Evolutionary conservation across 2,113 vertebrate species (phyloP).

Genomic region (Sinosuthora webbiana): DNA sequence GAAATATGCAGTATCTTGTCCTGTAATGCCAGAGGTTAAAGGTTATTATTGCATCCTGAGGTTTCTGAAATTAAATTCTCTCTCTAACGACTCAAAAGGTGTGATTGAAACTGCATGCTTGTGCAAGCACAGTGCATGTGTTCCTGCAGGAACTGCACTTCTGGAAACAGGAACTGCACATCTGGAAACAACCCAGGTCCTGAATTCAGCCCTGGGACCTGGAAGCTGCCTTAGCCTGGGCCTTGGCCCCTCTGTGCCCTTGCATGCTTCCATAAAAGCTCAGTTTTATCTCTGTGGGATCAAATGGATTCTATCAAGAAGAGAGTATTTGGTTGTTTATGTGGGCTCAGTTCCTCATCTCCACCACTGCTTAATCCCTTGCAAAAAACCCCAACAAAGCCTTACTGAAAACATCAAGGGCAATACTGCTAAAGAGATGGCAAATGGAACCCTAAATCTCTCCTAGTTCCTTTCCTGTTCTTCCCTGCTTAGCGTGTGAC

Average conservation of each 20-base stretch:
- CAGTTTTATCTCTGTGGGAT: background rate
- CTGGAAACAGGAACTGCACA: background rate
- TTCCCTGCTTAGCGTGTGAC: background rate
- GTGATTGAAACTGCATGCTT: background rate
- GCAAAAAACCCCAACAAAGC: background rate
- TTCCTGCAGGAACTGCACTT: background rate
- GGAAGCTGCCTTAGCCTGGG: background rate
- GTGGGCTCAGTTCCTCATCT: background rate
- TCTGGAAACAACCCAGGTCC: background rate
- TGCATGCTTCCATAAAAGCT: background rate
- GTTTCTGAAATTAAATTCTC: constrained; percentile 24
- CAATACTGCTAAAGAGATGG: background rate
- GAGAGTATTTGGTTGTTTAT: background rate
- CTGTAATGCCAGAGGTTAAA: constrained; percentile 34
- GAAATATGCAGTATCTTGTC: constrained; percentile 20
- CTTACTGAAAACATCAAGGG: background rate
- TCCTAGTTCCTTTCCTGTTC: background rate
- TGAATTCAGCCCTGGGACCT: background rate
- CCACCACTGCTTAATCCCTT: background rate
- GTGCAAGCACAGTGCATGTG: background rate
- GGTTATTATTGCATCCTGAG: constrained; percentile 39
- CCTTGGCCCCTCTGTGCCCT: background rate
- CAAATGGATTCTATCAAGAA: background rate
- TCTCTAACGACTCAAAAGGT: background rate
- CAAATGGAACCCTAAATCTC: background rate